A percentile compares a stretch with the other conserved stretches of the same genome.
phyloP scores from a whole-genome alignment of 2,888 invertebrate species.

The Machimus atricapillus region DNA sequence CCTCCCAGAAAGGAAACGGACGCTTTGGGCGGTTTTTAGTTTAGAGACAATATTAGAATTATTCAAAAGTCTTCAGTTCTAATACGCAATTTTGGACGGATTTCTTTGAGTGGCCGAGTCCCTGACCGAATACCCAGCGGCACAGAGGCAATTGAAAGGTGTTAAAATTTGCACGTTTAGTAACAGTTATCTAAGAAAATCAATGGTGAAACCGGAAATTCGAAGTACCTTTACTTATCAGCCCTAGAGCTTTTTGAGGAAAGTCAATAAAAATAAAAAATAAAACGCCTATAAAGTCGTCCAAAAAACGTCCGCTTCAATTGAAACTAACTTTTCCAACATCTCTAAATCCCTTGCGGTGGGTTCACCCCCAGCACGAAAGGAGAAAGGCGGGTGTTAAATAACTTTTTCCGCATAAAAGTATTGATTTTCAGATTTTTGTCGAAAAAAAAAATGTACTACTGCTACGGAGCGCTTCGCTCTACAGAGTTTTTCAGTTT shows the following conservation, averaged over 20 bases:
- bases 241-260: neutral
- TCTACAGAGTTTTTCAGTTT: neutral
- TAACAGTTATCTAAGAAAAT: neutral
- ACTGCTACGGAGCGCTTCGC: neutral
- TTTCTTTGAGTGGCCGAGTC: neutral
- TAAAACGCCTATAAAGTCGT: neutral
- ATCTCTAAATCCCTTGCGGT: neutral
- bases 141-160: neutral
- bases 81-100: neutral
- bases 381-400: neutral
- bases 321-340: neutral
- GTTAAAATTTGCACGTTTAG: neutral
- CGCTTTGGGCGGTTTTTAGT: neutral
- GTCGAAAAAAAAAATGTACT: neutral
- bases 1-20: neutral
- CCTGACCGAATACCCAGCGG: neutral
- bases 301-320: neutral
- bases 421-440: slow-evolving; percentile 29
- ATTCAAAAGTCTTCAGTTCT: neutral
- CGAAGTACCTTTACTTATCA: neutral
- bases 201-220: neutral
- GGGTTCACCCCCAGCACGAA: neutral
- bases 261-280: neutral
- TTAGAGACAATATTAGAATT: neutral
- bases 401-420: neutral